Percentiles rank a stretch among this genome's conserved stretches.
Evolutionary conservation across 2,797 vertebrate genomes (phyloP).

Genomic region (Diceros bicornis): DNA sequence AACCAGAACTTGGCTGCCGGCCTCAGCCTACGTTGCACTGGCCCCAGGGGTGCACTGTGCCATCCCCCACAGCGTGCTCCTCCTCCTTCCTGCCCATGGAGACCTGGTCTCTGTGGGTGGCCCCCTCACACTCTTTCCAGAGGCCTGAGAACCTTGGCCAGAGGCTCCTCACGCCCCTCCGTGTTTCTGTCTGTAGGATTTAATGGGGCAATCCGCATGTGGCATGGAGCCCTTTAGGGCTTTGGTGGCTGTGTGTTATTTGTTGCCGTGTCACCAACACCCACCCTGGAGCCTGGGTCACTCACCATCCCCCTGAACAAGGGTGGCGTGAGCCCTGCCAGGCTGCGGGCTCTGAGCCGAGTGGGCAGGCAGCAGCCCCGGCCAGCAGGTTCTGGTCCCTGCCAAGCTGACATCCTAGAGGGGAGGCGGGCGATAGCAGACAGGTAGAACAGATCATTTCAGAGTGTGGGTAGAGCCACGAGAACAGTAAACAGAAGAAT

Average conservation of each 20-base stretch:
- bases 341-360: neutral
- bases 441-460: neutral
- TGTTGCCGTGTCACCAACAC: neutral
- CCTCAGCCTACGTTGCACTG: too few species aligned
- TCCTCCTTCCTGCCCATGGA: neutral
- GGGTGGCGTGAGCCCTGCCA: neutral
- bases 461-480: fast-evolving
- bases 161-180: too few species aligned
- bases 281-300: neutral
- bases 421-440: neutral
- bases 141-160: too few species aligned
- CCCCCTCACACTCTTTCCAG: neutral
- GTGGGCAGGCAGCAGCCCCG: neutral
- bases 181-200: neutral
- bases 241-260: neutral
- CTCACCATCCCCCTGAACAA: neutral
- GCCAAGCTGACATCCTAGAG: neutral
- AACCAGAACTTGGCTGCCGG: neutral
- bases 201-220: fast-evolving
- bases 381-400: neutral
- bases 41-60: neutral
- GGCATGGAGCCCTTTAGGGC: too few species aligned
- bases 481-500: too few species aligned
- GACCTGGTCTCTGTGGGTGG: neutral
- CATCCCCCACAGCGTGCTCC: fast-evolving